Base-by-base conservation (phyloP, 2,797 vertebrate genomes). In the Brachymystax lenok region DNA sequence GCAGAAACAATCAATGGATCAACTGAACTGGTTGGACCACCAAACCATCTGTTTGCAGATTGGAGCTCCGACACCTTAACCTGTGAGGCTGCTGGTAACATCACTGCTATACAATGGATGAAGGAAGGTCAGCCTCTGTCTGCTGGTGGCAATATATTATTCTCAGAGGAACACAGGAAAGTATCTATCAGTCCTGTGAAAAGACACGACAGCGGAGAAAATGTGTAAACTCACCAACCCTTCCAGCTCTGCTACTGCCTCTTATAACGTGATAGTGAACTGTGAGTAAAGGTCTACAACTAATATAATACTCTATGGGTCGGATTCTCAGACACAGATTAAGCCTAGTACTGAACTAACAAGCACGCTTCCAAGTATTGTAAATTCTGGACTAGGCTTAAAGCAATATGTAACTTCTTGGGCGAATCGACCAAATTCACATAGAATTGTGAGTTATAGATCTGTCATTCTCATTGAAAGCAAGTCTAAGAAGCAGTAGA, bases 71-170 rank as follows among this genome's bases (percentile, higher is more conserved):
- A 70, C 75, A 79, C 52, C 70, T 46, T 84, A 54, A 79, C 70
- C 54, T 84, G 83, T 69, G 61, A 61, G 21, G 61, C 73, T 3
- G 14, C 40, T 8, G 83, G 77, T 3, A 14, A 35, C 35, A 40
- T 84, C 67, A 68, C 10, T 66, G 21, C 27, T 73, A 82, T 61
- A 64, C 66, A 77, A 67, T 84, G 83, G 83, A 33, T 30, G 35
- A 84, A 84, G 59, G 77, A 82, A 46, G 77, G 83, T 54, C 63
- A 70, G 24, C 35, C 73, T 17, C 75, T 82, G 59, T 61, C 56
- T 46, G n/a, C 67, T 33, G 75, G 77, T 21, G 68, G 75, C 73
- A 75, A 61, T 28, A 7, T 75, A 27, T 72, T 5, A 33, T 28
- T 84, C 59, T 77, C 61, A 46, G 6, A 3, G 33, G 50, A 84